phyloP scores from a whole-genome alignment of 1,140 invertebrate genomes.

The Papilio machaon region DNA sequence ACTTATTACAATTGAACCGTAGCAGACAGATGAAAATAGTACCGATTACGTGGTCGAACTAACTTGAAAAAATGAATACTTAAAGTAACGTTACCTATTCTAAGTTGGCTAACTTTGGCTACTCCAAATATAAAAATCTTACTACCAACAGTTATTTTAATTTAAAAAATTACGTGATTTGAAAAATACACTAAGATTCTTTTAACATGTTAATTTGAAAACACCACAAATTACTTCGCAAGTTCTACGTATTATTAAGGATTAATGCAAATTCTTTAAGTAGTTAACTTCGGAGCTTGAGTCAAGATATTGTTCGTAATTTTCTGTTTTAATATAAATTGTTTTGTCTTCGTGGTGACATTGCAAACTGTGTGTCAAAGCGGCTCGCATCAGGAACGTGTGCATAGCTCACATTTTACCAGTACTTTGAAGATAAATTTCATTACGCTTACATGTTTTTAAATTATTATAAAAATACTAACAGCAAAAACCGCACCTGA shows the following conservation, averaged over 20 bases:
- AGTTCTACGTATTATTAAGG: not conserved
- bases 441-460: not conserved
- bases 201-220: not conserved
- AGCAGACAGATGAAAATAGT: too few relatives aligned
- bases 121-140: too few relatives aligned
- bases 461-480: not conserved
- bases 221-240: not conserved
- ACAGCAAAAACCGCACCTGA: not conserved
- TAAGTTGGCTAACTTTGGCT: too few relatives aligned
- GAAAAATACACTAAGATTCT: not conserved
- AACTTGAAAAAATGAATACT: too few relatives aligned
- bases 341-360: constrained; percentile 2
- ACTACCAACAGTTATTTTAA: too few relatives aligned
- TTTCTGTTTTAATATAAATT: constrained; percentile 26
- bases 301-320: not conserved
- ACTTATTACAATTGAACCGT: too few relatives aligned
- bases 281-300: not conserved
- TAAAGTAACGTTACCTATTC: too few relatives aligned
- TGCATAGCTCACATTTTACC: constrained; percentile 10
- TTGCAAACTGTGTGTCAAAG: constrained; percentile 28
- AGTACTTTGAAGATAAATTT: constrained; percentile 17
- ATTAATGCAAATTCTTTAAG: not conserved
- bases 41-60: too few relatives aligned
- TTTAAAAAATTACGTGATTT: too few relatives aligned
- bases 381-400: not conserved